These are phyloP conservation scores for Bucco capensis DNA, from an alignment of 2,113 vertebrate species.

Conservation along the genomic window DNA sequence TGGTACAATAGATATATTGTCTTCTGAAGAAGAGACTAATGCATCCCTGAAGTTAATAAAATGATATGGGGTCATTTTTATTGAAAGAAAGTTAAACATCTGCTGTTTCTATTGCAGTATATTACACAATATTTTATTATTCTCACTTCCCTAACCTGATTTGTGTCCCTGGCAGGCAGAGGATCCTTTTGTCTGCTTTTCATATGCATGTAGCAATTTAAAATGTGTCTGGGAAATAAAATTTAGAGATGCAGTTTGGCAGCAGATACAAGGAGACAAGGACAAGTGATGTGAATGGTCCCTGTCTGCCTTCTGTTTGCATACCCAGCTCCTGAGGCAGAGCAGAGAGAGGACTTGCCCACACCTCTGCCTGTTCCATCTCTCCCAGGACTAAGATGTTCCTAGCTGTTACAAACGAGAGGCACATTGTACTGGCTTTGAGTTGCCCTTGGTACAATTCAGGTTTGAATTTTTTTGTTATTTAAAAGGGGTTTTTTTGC, in stretches of 20 bases:
- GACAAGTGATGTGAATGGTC: fast-evolving
- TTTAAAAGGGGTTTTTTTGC: neutral
- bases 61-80: neutral
- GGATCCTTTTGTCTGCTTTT: neutral
- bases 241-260: neutral
- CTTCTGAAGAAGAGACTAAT: neutral
- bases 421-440: neutral
- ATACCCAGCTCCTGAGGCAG: neutral
- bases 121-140: constrained; percentile 23
- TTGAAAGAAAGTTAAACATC: constrained; percentile 1
- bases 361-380: neutral
- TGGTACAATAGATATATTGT: neutral
- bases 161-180: neutral
- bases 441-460: too few species aligned
- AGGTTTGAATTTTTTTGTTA: neutral
- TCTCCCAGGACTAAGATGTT: neutral
- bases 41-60: constrained; percentile 19
- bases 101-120: neutral
- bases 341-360: neutral
- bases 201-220: neutral
- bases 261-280: neutral
- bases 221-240: neutral
- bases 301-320: neutral
- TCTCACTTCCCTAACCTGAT: neutral
- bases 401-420: neutral